Conservation (phyloP, 2,888 invertebrate species). For the Drosophila heteroneura region DNA sequence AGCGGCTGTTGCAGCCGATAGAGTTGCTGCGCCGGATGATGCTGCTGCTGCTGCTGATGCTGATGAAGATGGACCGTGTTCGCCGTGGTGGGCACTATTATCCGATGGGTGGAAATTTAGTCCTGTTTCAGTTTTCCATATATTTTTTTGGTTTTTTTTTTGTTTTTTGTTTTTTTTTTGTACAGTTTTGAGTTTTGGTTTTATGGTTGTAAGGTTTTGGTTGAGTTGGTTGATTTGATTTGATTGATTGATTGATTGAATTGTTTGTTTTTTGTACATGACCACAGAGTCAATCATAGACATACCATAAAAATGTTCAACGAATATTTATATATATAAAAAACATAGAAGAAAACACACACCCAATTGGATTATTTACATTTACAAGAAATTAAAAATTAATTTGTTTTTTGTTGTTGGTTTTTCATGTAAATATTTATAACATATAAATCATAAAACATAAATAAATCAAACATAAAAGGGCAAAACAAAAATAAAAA, state of each 20-base stretch:
- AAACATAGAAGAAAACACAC: conserved; percentile 86
- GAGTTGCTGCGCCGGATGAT: conserved; percentile 70
- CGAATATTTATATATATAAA: conserved; percentile 84
- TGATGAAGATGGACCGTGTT: conserved; percentile 66
- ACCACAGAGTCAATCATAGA: conserved; percentile 85
- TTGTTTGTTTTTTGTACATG: conserved; percentile 83
- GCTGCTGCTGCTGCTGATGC: conserved; percentile 77
- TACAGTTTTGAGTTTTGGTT: conserved; percentile 80
- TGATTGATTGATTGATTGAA: conserved; percentile 68
- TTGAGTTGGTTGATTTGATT: conserved; percentile 73
- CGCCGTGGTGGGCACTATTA: conserved; percentile 84
- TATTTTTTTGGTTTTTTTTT: conserved; percentile 67
- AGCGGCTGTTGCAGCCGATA: conserved; percentile 83
- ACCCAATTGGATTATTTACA: conserved; percentile 86
- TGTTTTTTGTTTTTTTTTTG: conserved; percentile 64
- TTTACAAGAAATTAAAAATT: conserved; percentile 84
- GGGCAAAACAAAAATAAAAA: conserved; percentile 37
- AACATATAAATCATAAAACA: conserved; percentile 73
- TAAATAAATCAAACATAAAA: conserved; percentile 50
- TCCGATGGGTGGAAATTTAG: conserved; percentile 86
- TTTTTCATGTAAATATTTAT: conserved; percentile 68
- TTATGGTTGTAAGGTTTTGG: conserved; percentile 79
- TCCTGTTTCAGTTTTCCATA: conserved; percentile 84
- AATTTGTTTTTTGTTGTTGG: conserved; percentile 63
- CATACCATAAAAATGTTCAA: conserved; percentile 85